Base-by-base conservation (phyloP, 2,113 vertebrate species). In the Podarcis cretensis region DNA sequence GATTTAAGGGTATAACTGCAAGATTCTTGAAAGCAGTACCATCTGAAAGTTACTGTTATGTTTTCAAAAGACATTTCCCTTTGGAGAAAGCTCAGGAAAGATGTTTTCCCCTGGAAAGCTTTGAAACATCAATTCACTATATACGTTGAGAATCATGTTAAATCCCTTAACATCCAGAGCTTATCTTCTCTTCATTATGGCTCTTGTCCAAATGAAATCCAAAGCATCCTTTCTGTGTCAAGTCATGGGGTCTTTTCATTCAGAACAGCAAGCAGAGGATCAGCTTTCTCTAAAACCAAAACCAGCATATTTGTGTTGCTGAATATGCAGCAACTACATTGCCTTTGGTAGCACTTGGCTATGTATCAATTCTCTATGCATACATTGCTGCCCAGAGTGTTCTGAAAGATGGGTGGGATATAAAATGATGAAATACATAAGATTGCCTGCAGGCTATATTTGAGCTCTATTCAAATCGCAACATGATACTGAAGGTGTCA, bases 401-500 rank as follows among this genome's bases (percentile, higher is more conserved):
- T 82, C 35, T 89, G 87, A 40, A 40, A 89, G 43, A 78, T 76
- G 63, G 74, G 74, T 43, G 73, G 59, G 30, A 83, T 66, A 77
- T 78, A 78, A 88, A 63, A 76, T 14, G 32, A 78, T 54, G 63
- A 30, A 63, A 83, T 68, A 54, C 30, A 16, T 48, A 66, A 48
- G 30, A 76, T 9, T 80, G 77, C 20, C 74, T 84, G 43, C 63
- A 89, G 40, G 81, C 63, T 71, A 77, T 8, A 43, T n/a, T 18
- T 20, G 71, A 32, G 30, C 65, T 37, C 30, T 27, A 21, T 66
- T 76, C 59, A 68, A 35, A 57, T 84, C 63, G 37, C 63, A 83
- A 77, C 32, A 84, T 77, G 73, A 81, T 69, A 87, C 74, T 59
- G 65, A 57, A 87, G n/a, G 30, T 65, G 54, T 88, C 68, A 88